Evolutionary conservation across 2,113 vertebrate species (phyloP).

Genomic region (Gadus macrocephalus): DNA sequence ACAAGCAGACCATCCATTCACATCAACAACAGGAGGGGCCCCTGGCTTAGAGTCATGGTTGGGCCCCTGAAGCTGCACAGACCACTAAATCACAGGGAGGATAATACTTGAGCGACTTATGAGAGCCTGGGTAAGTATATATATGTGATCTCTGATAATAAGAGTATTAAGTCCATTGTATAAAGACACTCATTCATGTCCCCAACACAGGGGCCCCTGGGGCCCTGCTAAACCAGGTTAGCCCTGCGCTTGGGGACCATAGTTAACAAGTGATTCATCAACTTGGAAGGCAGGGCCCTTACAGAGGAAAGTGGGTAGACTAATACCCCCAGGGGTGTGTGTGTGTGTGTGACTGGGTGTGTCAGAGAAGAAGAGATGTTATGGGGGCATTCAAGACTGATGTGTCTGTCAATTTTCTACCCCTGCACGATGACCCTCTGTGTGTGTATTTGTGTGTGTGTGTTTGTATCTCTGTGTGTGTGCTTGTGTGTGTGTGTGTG

Average conservation of each 20-base stretch:
- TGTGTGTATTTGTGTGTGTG: not conserved
- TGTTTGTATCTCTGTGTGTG: conserved; percentile 3
- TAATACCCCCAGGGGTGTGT: conserved; percentile 33
- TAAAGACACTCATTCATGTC: too few relatives aligned
- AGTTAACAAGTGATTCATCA: conserved; percentile 31
- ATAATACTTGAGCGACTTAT: too few relatives aligned
- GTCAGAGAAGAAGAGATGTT: not conserved
- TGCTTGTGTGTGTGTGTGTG: not conserved
- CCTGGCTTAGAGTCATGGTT: too few relatives aligned
- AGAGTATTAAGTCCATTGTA: too few relatives aligned
- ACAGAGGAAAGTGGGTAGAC: conserved; percentile 53
- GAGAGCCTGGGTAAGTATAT: too few relatives aligned
- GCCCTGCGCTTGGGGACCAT: conserved; percentile 23
- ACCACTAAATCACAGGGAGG: too few relatives aligned
- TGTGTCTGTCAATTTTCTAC: conserved; percentile 44
- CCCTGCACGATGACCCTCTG: conserved; percentile 22
- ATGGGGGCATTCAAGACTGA: conserved; percentile 45
- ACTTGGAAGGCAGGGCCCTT: conserved; percentile 11
- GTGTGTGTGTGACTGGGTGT: conserved; percentile 19
- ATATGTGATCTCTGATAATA: too few relatives aligned
- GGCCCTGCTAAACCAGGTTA: too few relatives aligned
- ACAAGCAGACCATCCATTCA: too few relatives aligned
- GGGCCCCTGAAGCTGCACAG: too few relatives aligned
- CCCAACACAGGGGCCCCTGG: too few relatives aligned
- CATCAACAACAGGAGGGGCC: too few relatives aligned